Conservation (phyloP, 2,888 invertebrate genomes). For the Clostera curtula region DNA sequence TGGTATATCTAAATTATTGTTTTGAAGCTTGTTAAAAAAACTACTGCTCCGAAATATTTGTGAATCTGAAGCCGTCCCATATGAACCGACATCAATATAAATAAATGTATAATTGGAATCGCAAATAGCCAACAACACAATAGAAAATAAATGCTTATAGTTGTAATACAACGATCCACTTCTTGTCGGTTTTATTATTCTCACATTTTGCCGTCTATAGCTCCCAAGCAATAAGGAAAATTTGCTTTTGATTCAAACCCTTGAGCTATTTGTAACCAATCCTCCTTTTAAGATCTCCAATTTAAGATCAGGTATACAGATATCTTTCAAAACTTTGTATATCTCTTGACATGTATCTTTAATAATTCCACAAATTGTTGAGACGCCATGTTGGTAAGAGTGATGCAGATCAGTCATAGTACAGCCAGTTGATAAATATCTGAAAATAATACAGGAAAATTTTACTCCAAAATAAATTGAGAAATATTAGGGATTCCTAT, state of each 20-base stretch:
- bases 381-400: slow-evolving; percentile 10
- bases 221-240: slow-evolving; percentile 10
- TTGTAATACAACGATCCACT: slow-evolving; percentile 10
- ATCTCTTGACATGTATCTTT: slow-evolving; percentile 11
- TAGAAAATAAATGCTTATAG: slow-evolving; percentile 8
- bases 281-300: no score
- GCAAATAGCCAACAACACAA: slow-evolving; percentile 10
- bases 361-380: slow-evolving; percentile 9
- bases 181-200: slow-evolving; percentile 8
- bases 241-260: slow-evolving; percentile 10
- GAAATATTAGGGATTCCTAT: slow-evolving; percentile 7
- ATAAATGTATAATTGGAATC: slow-evolving; percentile 9
- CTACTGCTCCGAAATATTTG: slow-evolving; percentile 10
- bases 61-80: slow-evolving; percentile 10
- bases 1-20: slow-evolving; percentile 9
- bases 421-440: slow-evolving; percentile 10
- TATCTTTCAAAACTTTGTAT: slow-evolving; percentile 5
- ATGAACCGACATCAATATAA: slow-evolving; percentile 8
- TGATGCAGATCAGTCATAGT: slow-evolving; percentile 10
- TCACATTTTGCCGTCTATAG: slow-evolving; percentile 9
- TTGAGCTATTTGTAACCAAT: slow-evolving; percentile 8
- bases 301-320: slow-evolving; percentile 8
- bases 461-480: slow-evolving; percentile 11
- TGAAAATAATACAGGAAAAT: slow-evolving; percentile 4
- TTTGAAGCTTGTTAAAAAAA: slow-evolving; percentile 9